Evolutionary conservation across 2,888 invertebrate genomes (phyloP), one percentile per base, ranked within the genome.

Genomic region (Lamellibrachia satsuma): DNA sequence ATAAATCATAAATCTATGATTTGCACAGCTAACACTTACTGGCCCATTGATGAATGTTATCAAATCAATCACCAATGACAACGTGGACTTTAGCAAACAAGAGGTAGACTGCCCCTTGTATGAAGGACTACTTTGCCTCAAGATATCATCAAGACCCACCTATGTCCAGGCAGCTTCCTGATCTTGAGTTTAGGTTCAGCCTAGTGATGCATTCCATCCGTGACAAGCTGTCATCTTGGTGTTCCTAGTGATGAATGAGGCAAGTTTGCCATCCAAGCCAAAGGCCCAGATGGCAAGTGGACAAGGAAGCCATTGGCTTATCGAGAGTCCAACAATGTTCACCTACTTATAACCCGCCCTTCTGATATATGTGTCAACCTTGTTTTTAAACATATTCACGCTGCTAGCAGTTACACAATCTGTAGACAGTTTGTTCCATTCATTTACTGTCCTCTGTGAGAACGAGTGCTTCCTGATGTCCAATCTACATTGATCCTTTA

Each of bases 191-290:
- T 15, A 75, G 75, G 75, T 75, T 22, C 75, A 75, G 75, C 57
- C 39, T 39, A 39, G 7, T 22, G 75, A 75, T 75, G 22, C 75
- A 75, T 75, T 75, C 75, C 75, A 75, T 75, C 75, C 75, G 1
- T 75, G 15, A 75, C 75, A 15, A 75, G 75, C 75, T 75, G 75
- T 75, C 75, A 75, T 75, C 75, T 75, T 75, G 75, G 75, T 75
- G 75, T 75, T 75, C 75, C 75, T 11, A n/a, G 22, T 75, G 75
- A 75, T 75, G 22, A 75, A 75, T 75, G 75, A 75, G 22, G 15
- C 15, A 75, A 22, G 4, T 11, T 75, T 75, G n/a, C n/a, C n/a
- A n/a, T n/a, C n/a, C n/a, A n/a, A n/a, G n/a, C n/a, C n/a, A n/a
- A n/a, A n/a, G n/a, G n/a, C n/a, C n/a, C n/a, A n/a, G n/a, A n/a